Conservation (phyloP, 2,888 invertebrate species). For the Steromphala cineraria region DNA sequence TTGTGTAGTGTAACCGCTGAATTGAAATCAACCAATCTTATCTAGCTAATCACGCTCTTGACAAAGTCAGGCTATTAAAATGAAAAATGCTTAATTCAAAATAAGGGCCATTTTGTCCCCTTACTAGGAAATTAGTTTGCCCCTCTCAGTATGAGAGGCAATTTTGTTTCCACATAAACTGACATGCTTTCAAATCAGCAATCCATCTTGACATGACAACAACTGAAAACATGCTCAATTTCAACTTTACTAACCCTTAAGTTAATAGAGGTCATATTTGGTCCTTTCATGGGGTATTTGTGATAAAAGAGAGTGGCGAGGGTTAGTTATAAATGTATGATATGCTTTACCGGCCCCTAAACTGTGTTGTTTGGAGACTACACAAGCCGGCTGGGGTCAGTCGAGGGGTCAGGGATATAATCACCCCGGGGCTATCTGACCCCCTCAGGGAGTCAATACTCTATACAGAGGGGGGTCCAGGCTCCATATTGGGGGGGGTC, state of each 20-base stretch:
- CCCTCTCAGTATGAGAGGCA: neutral
- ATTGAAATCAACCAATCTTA: too few species aligned
- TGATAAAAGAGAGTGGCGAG: neutral
- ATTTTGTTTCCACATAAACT: neutral
- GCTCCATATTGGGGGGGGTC: too few species aligned
- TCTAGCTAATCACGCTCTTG: too few species aligned
- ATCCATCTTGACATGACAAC: neutral
- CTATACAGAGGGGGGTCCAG: too few species aligned
- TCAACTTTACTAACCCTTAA: neutral
- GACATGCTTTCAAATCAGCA: neutral
- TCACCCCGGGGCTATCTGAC: neutral
- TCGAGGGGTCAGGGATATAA: neutral
- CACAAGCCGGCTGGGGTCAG: neutral
- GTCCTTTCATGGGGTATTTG: neutral
- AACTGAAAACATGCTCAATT: neutral
- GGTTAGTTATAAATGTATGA: conserved; percentile 5
- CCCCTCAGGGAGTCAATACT: neutral
- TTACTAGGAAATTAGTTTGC: neutral
- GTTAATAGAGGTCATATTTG: neutral
- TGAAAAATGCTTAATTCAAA: too few species aligned
- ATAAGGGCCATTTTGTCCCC: neutral
- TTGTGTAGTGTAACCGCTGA: too few species aligned
- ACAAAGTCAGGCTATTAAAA: too few species aligned
- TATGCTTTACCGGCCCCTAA: neutral
- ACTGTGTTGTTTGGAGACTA: neutral